Base-by-base conservation (phyloP, 2,797 vertebrate genomes). In the Cygnus olor region DNA sequence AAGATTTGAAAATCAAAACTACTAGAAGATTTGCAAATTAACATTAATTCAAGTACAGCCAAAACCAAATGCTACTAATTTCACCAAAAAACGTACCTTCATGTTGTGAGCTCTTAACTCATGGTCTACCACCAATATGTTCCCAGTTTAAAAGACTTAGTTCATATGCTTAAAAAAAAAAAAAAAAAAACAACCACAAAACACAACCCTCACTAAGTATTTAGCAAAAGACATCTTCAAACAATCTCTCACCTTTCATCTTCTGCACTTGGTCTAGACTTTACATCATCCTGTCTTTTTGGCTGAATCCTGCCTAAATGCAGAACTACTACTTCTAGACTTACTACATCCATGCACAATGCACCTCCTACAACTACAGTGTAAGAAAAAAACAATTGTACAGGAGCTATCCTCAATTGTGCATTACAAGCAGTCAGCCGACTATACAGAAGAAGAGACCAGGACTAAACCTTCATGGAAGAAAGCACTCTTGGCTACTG, bases 261-360 rank as follows among this genome's bases (percentile, higher is more conserved):
- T 64, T 57, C 36, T 85, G 57, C 66, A 60, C 47, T 44, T 34
- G 45, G 32, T 56, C 57, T 40, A 89, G 82, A 94, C 79, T 91
- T 94, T 9, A 21, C 73, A 22, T 21, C 69, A 65, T 74, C 49
- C 24, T 68, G 88, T 88, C 49, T 80, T 42, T 88, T 76, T 93
- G 73, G 88, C 95, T 93, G 80, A 95, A 92, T 72, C 40, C 66
- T 91, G 51, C 65, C 88, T 90, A 58, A 85, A 51, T 14, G 38
- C 18, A 69, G 28, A 87, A 94, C 74, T 54, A 94, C 79, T 57
- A 70, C 70, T 89, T 87, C 42, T 84, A 93, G 93, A 89, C 34
- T 95, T 85, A 10, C 18, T 80, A 8, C 20, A 30, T 54, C 57
- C 36, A 27, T 10, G 60, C 20, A 28, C 9, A 14, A 60, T 18